Conservation (phyloP, 2,888 invertebrate species). For the Colletes collaris region DNA sequence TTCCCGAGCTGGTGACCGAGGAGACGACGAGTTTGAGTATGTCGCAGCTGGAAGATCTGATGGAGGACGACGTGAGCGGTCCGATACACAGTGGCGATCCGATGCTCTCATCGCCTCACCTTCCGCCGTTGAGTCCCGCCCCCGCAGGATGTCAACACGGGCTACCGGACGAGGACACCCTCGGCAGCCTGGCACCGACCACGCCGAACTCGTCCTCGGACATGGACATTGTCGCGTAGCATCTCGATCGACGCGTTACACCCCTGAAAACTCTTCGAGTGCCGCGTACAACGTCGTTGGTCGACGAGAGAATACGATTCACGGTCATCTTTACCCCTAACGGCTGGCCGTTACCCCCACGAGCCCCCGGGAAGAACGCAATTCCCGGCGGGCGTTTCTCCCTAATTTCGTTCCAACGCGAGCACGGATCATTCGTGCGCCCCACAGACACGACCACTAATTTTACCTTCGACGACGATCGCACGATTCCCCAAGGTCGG, state of each 20-base stretch:
- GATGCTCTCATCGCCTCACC: slow-evolving; percentile 86
- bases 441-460: no score
- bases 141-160: slow-evolving; percentile 79
- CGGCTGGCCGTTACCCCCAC: slow-evolving; percentile 45
- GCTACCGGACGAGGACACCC: slow-evolving; percentile 80
- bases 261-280: no score
- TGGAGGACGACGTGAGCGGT: slow-evolving; percentile 87
- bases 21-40: slow-evolving; percentile 84
- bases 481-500: not conserved
- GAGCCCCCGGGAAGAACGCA: not conserved
- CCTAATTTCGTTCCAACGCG: no score
- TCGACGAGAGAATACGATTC: not conserved
- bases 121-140: slow-evolving; percentile 82
- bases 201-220: slow-evolving; percentile 81
- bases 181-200: slow-evolving; percentile 79
- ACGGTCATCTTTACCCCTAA: slow-evolving; percentile 2
- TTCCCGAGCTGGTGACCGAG: slow-evolving; percentile 85
- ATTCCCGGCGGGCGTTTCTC: not conserved
- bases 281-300: not conserved
- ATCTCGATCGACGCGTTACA: slow-evolving; percentile 8
- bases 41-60: slow-evolving; percentile 87
- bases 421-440: no score
- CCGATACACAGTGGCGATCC: slow-evolving; percentile 87
- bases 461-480: no score
- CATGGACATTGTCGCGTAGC: slow-evolving; percentile 82